phyloP scores from a whole-genome alignment of 2,888 invertebrate genomes.

The Pammene fasciana region DNA sequence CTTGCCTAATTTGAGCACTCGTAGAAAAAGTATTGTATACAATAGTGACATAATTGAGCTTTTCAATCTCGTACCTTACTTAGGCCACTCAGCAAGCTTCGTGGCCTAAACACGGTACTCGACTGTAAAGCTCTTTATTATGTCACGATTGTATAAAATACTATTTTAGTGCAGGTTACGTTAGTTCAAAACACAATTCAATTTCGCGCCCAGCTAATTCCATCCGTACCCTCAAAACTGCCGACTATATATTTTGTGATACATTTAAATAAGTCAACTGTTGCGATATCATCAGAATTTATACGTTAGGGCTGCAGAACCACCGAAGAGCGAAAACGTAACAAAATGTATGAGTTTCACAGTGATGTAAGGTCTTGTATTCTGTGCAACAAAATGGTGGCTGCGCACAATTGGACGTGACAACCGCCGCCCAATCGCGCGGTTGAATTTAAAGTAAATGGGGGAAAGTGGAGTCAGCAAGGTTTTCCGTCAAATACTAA shows the following conservation, averaged over 20 bases:
- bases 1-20: no score
- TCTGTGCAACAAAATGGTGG: conserved; percentile 46
- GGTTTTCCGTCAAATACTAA: conserved; percentile 14
- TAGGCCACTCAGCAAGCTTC: no score
- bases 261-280: conserved; percentile 63
- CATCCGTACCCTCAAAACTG: conserved; percentile 38
- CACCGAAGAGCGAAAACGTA: not conserved
- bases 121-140: no score
- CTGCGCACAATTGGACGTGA: conserved; percentile 66
- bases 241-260: conserved; percentile 48
- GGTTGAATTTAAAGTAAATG: conserved; percentile 39
- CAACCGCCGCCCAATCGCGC: conserved; percentile 56
- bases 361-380: conserved; percentile 7
- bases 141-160: no score
- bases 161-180: no score
- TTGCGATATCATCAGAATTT: conserved; percentile 68
- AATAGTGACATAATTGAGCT: no score
- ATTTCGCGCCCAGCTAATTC: conserved; percentile 32
- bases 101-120: no score
- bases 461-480: conserved; percentile 24
- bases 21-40: no score
- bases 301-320: conserved; percentile 61
- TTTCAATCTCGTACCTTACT: no score
- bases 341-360: conserved; percentile 3
- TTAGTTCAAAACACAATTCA: conserved; percentile 18